Conservation (phyloP, 1,140 invertebrate species). For the Drosophila lacteicornis region DNA sequence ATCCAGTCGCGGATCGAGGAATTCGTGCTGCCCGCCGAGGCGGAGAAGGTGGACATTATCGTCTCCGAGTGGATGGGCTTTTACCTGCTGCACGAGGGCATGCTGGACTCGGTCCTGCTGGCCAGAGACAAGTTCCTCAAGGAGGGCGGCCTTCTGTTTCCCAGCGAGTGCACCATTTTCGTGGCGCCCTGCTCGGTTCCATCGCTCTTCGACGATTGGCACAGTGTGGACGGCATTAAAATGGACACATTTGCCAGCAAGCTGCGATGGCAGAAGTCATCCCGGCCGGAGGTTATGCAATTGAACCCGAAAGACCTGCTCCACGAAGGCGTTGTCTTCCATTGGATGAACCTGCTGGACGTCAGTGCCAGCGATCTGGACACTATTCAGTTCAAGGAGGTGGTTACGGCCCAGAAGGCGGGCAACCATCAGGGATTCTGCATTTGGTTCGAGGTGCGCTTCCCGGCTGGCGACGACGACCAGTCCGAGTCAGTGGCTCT, state of each 20-base stretch:
- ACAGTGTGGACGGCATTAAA: constrained; percentile 86
- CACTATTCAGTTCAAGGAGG: constrained; percentile 83
- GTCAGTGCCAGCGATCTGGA: constrained; percentile 86
- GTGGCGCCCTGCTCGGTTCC: constrained; percentile 90
- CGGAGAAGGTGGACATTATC: constrained; percentile 96
- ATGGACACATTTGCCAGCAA: constrained; percentile 86
- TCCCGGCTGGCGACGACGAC: constrained; percentile 84
- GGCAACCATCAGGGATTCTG: constrained; percentile 91
- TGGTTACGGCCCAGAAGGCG: constrained; percentile 85
- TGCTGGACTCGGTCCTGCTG: constrained; percentile 96
- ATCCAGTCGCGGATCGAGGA: constrained; percentile 88
- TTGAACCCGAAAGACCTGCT: constrained; percentile 86
- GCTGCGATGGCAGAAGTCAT: constrained; percentile 85
- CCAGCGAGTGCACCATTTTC: constrained; percentile 87
- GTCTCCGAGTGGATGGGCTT: constrained; percentile 99
- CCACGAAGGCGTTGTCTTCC: constrained; percentile 86
- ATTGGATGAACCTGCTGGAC: constrained; percentile 87
- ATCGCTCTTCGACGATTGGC: constrained; percentile 87
- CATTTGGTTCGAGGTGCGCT: constrained; percentile 88
- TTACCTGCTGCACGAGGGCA: constrained; percentile 98
- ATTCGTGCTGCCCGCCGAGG: constrained; percentile 90
- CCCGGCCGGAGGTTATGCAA: constrained; percentile 86
- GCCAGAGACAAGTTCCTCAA: constrained; percentile 97
- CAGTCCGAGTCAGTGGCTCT: constrained; percentile 86
- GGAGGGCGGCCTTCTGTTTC: constrained; percentile 90